Conservation (phyloP, 2,888 invertebrate genomes). For the Emmelina monodactyla region DNA sequence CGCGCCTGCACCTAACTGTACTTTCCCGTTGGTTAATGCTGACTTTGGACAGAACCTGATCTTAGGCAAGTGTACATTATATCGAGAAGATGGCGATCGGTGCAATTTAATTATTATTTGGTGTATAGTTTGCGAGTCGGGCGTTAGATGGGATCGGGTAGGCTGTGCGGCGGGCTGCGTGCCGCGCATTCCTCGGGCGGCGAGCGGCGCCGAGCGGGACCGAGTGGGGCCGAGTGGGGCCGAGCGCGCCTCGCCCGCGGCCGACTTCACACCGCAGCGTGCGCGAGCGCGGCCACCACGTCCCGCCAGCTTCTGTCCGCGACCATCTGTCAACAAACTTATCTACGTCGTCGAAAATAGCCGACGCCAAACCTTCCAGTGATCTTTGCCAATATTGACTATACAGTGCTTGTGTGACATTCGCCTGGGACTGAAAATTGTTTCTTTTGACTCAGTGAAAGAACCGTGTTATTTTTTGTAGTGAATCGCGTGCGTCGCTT, state of each 20-base stretch:
- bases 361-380: constrained; percentile 37
- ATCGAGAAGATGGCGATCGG: constrained; percentile 50
- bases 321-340: constrained; percentile 56
- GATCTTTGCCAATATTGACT: constrained; percentile 45
- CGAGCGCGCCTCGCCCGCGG: constrained; percentile 38
- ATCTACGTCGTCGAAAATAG: constrained; percentile 47
- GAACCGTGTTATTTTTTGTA: constrained; percentile 61
- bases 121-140: constrained; percentile 44
- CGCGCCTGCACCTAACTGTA: constrained; percentile 66
- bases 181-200: constrained; percentile 59
- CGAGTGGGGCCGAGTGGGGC: constrained; percentile 36
- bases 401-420: constrained; percentile 43
- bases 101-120: constrained; percentile 64
- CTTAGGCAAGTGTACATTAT: constrained; percentile 58
- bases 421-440: constrained; percentile 32
- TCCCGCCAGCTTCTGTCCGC: constrained; percentile 29
- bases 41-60: constrained; percentile 64
- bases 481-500: constrained; percentile 59
- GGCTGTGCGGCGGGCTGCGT: constrained; percentile 41
- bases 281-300: constrained; percentile 64
- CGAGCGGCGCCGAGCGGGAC: constrained; percentile 33
- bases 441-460: constrained; percentile 41
- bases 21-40: constrained; percentile 64
- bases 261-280: constrained; percentile 62
- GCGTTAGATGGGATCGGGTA: constrained; percentile 39